Evolutionary conservation across 2,113 vertebrate genomes (phyloP), one percentile per base, ranked within the genome.

Genomic region (Poeciliopsis turrubarensis): DNA sequence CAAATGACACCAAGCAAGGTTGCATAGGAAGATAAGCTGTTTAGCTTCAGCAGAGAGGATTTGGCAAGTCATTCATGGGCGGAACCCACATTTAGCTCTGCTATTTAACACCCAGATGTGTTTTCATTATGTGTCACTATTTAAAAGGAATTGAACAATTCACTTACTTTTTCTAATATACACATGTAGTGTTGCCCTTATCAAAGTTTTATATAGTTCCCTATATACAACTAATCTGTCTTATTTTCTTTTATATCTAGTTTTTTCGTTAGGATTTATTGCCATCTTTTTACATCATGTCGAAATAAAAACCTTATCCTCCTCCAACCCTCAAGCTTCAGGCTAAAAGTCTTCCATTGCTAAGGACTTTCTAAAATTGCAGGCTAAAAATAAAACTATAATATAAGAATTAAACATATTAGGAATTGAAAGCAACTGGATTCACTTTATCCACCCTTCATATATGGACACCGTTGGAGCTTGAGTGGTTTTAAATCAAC

Each of bases 401-500:
- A 67, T 64, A 37, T 78, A 41, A 64, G 66, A 44, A 82, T 86
- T 7, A 57, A 57, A 11, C 51, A n/a, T 44, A 37, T 41, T 51
- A 25, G 66, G 69, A 54, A 22, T 25, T 72, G 11, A 79, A 60
- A 87, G 72, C 64, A 80, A 68, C 25, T 62, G 1, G 1, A 1
- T 30, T 27, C 61, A 64, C 54, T 79, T 65, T 67, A 51, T 57
- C 39, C 25, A 27, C 34, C 13, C 26, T 47, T 44, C 68, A 65
- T 25, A n/a, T 68, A 61, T 17, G 37, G 13, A 39, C 3, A 30
- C 26, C 4, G 6, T 26, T 30, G 77, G 68, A 84, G 86, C 82
- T 57, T 67, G 65, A 68, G 69, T 51, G 19, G 60, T 60, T 80
- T 73, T 72, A 80, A n/a, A 79, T 89, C 72, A 73, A 63, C 63